A percentile compares a stretch with the other conserved stretches of the same genome.
Conservation (phyloP, 1,140 invertebrate genomes). For the Anastrepha ludens region DNA sequence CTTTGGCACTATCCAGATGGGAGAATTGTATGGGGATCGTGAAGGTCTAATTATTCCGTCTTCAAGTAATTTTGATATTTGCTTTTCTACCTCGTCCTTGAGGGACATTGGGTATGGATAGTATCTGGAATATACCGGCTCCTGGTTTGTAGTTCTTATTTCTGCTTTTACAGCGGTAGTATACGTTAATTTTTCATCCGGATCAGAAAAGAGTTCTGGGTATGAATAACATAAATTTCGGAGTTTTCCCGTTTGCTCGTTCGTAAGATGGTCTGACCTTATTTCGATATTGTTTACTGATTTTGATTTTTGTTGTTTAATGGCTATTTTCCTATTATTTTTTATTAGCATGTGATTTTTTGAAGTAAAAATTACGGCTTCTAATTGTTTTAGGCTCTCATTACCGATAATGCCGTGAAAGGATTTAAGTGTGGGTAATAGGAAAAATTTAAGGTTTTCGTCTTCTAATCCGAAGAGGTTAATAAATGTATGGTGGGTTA, state of each 20-base stretch:
- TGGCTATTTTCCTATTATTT: no score
- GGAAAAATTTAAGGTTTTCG: constrained; percentile 29
- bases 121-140: constrained; percentile 4
- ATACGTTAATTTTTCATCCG: constrained; percentile 24
- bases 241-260: background rate
- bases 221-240: background rate
- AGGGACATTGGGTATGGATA: constrained; percentile 33
- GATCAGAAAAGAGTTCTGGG: background rate
- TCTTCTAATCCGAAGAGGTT: constrained; percentile 9
- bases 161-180: background rate
- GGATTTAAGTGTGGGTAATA: constrained; percentile 7
- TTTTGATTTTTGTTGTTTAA: no score
- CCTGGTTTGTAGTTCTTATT: constrained; percentile 27
- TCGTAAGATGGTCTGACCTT: background rate
- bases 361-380: no score
- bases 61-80: no score
- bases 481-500: constrained; percentile 1
- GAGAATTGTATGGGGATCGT: background rate
- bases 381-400: constrained; percentile 25
- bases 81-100: no score
- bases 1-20: no score
- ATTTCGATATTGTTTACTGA: background rate
- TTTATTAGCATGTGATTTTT: no score
- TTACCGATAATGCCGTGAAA: constrained; percentile 29
- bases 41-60: background rate